Base-by-base conservation (phyloP, 2,888 invertebrate species). In the Agrochola circellaris region DNA sequence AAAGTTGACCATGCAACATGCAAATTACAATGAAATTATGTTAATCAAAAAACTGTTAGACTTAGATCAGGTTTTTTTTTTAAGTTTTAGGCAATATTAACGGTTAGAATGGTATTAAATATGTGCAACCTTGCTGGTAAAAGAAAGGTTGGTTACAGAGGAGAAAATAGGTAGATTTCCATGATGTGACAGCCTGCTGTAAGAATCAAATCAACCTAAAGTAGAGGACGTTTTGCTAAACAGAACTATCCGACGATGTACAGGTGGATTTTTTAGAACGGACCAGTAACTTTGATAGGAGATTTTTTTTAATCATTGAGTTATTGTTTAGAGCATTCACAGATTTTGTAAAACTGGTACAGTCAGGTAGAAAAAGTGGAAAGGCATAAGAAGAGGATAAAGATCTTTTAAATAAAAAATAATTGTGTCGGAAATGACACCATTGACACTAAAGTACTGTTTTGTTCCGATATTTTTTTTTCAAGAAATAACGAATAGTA, bases 1-100 rank as follows among this genome's bases (percentile, higher is more conserved):
- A 87, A 82, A 87, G 85, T 85, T 85, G 78, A 80, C 62, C 60
- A 75, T 83, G 68, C 79, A 75, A 78, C 26, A 84, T 79, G 81
- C 68, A 77, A 79, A 77, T 78, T 66, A 74, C 38, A 73, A 77
- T 75, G 38, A 66, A 72, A 84, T 77, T 66, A 77, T 79, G 64
- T 69, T 70, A 75, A 75, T 77, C 26, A 65, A 78, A 75, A 75
- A 73, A 70, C 26, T 67, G 15, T 70, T 56, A 56, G 54, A 30
- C 7, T 68, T 23, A 11, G 30, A 62, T 72, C 48, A 54, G 64
- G 51, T 62, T 66, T 82, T 77, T 61, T 61, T 67, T 34, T 4
- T 0, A 20, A 48, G 17, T 30, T 69, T 30, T 68, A 15, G 17
- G 5, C 3, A 26, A 64, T 68, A 30, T 64, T 5, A 45, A 34